Evolutionary conservation across 2,113 vertebrate genomes (phyloP), one percentile per base, ranked within the genome.

Genomic region (Neolamprologus variostigma): DNA sequence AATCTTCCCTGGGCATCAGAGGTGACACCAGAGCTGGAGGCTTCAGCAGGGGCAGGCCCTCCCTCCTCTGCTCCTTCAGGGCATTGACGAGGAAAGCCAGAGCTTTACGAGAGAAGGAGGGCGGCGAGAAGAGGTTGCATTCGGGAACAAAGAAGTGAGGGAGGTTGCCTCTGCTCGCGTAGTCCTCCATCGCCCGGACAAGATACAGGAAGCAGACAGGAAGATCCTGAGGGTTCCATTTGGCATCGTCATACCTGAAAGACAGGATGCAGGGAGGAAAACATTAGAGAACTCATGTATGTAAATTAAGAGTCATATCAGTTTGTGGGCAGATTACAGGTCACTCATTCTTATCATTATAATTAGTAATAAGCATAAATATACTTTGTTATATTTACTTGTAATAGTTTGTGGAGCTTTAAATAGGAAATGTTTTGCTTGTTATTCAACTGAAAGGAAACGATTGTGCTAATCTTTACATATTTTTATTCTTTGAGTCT

Each of bases 61-160:
- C 66, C 17, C 55, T 86, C 87, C 35, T 91, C 89, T 96, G 95
- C 83, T 95, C 92, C 57, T 71, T 81, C 87, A 96, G 68, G 31
- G 81, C 91, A 7, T 7, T 51, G 66, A 81, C 35, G 19, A 96
- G 91, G 89, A 95, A 96, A 11, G 11, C 45, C 63, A 94, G 89
- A 31, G 84, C 33, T n/a, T 40, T 90, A 16, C 87, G 90, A 1
- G 94, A 81, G 59, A 96, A 96, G 35, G 33, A 45, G n/a, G 85
- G n/a, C 0, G 89, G 9, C 2, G 86, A 90, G 54, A 96, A 95
- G 28, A 97, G 94, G 92, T 96, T 96, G 89, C 86, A 89, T 5
- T 14, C 53, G 1, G 92, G 91, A 23, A 93, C 87, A 5, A 96
- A 96, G 90, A 96, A 96, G 90, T 96, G 95, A 16, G 92, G 91